Evolutionary conservation across 2,888 invertebrate species (phyloP), one percentile per base, ranked within the genome.

Genomic region (Pyralis farinalis): DNA sequence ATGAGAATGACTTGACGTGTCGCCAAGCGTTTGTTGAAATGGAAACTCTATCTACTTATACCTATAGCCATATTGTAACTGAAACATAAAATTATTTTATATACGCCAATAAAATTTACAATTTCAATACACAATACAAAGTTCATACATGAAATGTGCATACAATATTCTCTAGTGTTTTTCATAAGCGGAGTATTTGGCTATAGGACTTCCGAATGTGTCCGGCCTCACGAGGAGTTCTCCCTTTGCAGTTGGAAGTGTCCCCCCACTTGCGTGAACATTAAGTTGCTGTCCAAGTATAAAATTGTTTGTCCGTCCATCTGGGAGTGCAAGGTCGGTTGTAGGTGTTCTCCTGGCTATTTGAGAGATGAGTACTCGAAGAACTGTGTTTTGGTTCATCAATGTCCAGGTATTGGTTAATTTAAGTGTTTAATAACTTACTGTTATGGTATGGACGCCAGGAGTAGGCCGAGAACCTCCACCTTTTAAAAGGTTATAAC

Each of bases 241-340:
- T 75, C 87, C 0, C 48, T 87, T 0, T 88, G 87, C 28, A 79
- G 71, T 0, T 81, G 79, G 82, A 71, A 58, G 40, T 88, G 88
- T 51, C 83, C 85, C 0, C 66, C 83, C 0, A 86, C 87, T 8
- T 88, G 87, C 48, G 67, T 88, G 0, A 88, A 87, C 43, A 46
- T 84, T 42, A 61, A 55, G 11, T 41, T 80, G 21, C 35, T 85
- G 37, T 38, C 55, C 0, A 34, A 8, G 6, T 8, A 21, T 3
- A 43, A 27, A 7, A 9, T 37, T 3, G 34, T 28, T 0, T 88
- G 87, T 38, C 67, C 77, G 0, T 54, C 60, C n/a, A 55, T 63
- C 7, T 87, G 84, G 85, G 78, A 79, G 37, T 88, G 88, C 42
- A 62, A 56, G 1, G 71, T 85, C 3, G 86, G 87, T 0, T 87